Evolutionary conservation across 23 tunicate species (phyloP).

Genomic region (Ascidia mentula): DNA sequence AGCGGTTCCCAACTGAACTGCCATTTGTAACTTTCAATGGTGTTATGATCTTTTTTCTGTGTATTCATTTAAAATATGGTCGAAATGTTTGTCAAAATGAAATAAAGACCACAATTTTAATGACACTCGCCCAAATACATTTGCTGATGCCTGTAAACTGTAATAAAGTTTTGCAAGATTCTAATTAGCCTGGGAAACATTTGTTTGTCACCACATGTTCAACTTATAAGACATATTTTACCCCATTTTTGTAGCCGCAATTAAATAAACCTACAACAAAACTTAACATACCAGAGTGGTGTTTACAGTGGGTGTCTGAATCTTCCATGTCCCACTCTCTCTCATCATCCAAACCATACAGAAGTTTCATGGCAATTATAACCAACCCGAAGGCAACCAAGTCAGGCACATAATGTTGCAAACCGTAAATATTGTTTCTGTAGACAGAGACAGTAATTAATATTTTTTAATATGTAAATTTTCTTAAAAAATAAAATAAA

Average conservation of each 20-base stretch:
- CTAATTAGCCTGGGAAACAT: too few species aligned
- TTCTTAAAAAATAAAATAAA: too few species aligned
- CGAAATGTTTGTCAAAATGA: too few species aligned
- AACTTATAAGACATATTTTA: not conserved
- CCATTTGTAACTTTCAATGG: too few species aligned
- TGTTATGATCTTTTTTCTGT: too few species aligned
- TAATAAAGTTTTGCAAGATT: too few species aligned
- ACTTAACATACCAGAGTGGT: not conserved
- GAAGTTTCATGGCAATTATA: slow-evolving; percentile 39
- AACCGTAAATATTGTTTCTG: not conserved
- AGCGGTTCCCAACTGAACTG: too few species aligned
- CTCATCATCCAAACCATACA: slow-evolving; percentile 55
- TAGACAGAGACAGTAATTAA: not conserved
- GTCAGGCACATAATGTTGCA: slow-evolving; percentile 25
- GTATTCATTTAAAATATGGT: too few species aligned
- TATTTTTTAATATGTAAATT: too few species aligned
- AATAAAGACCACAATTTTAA: too few species aligned
- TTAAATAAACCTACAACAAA: not conserved
- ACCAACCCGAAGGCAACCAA: slow-evolving; percentile 34
- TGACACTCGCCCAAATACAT: too few species aligned
- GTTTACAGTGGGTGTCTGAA: not conserved
- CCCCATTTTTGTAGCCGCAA: not conserved
- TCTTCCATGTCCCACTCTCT: slow-evolving; percentile 42
- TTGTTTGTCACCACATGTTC: not conserved
- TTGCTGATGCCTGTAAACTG: too few species aligned